A percentile compares a stretch with the other conserved stretches of the same genome.
These are phyloP conservation scores for Coleophora deauratella DNA, from an alignment of 2,888 invertebrate species.

Conservation along the genomic window DNA sequence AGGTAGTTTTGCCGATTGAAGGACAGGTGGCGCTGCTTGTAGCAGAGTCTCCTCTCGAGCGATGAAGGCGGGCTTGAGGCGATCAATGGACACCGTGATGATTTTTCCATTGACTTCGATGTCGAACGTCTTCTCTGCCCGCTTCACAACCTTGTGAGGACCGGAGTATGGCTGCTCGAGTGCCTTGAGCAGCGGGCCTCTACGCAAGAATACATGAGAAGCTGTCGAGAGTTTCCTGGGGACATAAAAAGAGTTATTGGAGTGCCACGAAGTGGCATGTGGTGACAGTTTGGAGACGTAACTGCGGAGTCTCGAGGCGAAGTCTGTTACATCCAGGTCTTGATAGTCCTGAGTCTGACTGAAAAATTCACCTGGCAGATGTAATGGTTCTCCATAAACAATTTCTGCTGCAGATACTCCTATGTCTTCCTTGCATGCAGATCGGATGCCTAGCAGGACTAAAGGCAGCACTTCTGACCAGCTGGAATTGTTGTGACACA, in stretches of 20 bases:
- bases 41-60: neutral
- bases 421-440: too few species aligned
- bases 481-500: conserved; percentile 18
- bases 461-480: too few species aligned
- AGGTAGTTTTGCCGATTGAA: neutral
- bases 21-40: neutral
- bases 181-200: conserved; percentile 2
- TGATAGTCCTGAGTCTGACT: too few species aligned
- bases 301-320: conserved; percentile 4
- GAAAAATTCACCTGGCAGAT: too few species aligned
- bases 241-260: conserved; percentile 4
- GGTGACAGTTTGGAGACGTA: conserved; percentile 7
- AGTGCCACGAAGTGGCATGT: conserved; percentile 7
- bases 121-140: conserved; percentile 1
- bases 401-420: too few species aligned
- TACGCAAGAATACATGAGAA: conserved; percentile 5
- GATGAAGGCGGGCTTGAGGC: conserved; percentile 2
- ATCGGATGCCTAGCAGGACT: too few species aligned
- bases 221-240: conserved; percentile 4
- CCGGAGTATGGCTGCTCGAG: conserved; percentile 6
- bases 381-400: too few species aligned
- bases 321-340: too few species aligned
- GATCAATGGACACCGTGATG: conserved; percentile 2
- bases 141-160: conserved; percentile 3
- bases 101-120: conserved; percentile 1